Conservation (phyloP, 1,140 invertebrate genomes). For the Forficula auricularia region DNA sequence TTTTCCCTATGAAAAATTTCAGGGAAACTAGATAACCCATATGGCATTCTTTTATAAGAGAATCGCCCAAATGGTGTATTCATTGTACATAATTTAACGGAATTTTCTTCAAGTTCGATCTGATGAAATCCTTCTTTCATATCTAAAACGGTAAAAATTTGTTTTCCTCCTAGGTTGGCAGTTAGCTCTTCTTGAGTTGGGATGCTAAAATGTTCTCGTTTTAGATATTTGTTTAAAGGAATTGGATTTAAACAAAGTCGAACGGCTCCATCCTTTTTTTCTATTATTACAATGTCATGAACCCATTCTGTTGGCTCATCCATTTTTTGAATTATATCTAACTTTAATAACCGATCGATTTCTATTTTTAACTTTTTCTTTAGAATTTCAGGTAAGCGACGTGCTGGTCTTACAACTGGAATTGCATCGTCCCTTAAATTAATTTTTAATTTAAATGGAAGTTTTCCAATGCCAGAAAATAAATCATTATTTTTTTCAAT, state of each 20-base stretch:
- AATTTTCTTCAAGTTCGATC: constrained; percentile 22
- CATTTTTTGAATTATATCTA: constrained; percentile 7
- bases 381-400: constrained; percentile 22
- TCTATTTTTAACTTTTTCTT: constrained; percentile 18
- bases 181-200: constrained; percentile 10
- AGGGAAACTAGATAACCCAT: constrained; percentile 4
- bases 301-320: constrained; percentile 5
- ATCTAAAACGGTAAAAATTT: constrained; percentile 29
- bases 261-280: constrained; percentile 4
- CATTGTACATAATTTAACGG: constrained; percentile 3
- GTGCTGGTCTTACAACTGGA: constrained; percentile 17
- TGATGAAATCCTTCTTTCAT: constrained; percentile 27
- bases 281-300: constrained; percentile 1
- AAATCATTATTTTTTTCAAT: too few relatives aligned
- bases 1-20: constrained; percentile 7
- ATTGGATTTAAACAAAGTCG: constrained; percentile 7
- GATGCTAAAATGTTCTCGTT: constrained; percentile 6
- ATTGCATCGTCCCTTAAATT: constrained; percentile 13
- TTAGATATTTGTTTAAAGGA: constrained; percentile 2
- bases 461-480: constrained; percentile 3
- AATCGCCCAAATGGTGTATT: constrained; percentile 1
- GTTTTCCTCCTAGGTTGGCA: constrained; percentile 21
- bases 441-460: constrained; percentile 8
- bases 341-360: constrained; percentile 17
- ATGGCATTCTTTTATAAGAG: constrained; percentile 4